Percentiles rank a stretch among this genome's conserved stretches.
These are phyloP conservation scores for Ia io DNA, from an alignment of 2,113 vertebrate species.

Conservation along the genomic window DNA sequence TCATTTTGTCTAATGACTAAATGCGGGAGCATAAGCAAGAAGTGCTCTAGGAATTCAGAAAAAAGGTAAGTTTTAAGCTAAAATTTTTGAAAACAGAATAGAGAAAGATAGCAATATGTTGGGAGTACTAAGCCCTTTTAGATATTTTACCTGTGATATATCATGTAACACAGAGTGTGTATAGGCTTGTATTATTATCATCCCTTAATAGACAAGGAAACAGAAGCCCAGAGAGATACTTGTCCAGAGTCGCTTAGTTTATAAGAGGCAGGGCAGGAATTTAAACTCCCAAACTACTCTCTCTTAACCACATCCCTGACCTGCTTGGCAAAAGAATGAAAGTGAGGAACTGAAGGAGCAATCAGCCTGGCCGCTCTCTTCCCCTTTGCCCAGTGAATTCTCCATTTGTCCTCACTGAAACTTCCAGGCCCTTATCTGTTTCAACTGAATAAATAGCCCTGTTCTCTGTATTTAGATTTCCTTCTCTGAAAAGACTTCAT, in stretches of 20 bases:
- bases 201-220: not conserved
- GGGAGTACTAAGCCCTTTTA: not conserved
- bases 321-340: not conserved
- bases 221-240: not conserved
- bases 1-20: not conserved
- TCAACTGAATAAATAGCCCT: not conserved
- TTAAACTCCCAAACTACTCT: not conserved
- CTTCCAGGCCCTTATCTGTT: not conserved
- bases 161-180: not conserved
- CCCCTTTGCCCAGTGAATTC: not conserved
- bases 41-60: not conserved
- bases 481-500: not conserved
- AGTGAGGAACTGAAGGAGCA: not conserved
- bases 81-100: not conserved
- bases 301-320: not conserved
- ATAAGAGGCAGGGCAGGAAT: not conserved
- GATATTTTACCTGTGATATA: rapidly evolving
- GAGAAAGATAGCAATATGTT: not conserved
- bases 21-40: not conserved
- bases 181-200: not conserved
- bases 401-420: not conserved
- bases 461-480: not conserved
- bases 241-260: not conserved
- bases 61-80: not conserved
- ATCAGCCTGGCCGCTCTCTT: too few relatives aligned